Base-by-base conservation (phyloP, 2,888 invertebrate genomes). In the Saturnia japonica region DNA sequence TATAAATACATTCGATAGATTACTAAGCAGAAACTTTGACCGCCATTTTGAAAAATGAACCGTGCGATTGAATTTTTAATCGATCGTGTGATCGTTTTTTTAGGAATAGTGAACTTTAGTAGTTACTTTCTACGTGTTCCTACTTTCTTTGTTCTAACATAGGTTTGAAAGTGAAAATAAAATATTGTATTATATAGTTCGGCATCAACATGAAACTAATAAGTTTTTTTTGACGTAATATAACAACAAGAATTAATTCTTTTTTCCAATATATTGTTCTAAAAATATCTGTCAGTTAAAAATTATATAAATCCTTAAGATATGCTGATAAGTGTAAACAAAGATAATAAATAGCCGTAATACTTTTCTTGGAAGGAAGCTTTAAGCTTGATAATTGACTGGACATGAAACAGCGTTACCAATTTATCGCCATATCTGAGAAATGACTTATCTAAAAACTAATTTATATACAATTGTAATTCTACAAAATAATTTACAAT, bases 311-410 rank as follows among this genome's bases (percentile, higher is more conserved):
- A 51, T 8, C n/a, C n/a, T n/a, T n/a, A n/a, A n/a, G n/a, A n/a
- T n/a, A n/a, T n/a, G n/a, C n/a, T n/a, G n/a, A n/a, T n/a, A n/a
- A n/a, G n/a, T n/a, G n/a, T n/a, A n/a, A n/a, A n/a, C n/a, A n/a
- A n/a, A n/a, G n/a, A n/a, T n/a, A n/a, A n/a, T n/a, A n/a, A n/a
- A 51, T 51, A 51, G 34, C 34, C 74, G 70, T 76, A 79, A 80
- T 78, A 72, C 76, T 73, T 71, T 73, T 75, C 74, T 75, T 74
- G 74, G 72, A 73, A 78, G 73, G 68, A 74, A 78, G 73, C 68
- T 74, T 71, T 73, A 72, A 75, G 76, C 60, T 47, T 72, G 51
- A 70, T 85, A 85, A 85, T 85, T 85, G 85, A 85, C 85, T 76
- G 79, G 71, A 73, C 73, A 62, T 72, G 78, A 80, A 80, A 78